phyloP scores from a whole-genome alignment of 1,140 invertebrate species.

The Cryptotermes secundus region DNA sequence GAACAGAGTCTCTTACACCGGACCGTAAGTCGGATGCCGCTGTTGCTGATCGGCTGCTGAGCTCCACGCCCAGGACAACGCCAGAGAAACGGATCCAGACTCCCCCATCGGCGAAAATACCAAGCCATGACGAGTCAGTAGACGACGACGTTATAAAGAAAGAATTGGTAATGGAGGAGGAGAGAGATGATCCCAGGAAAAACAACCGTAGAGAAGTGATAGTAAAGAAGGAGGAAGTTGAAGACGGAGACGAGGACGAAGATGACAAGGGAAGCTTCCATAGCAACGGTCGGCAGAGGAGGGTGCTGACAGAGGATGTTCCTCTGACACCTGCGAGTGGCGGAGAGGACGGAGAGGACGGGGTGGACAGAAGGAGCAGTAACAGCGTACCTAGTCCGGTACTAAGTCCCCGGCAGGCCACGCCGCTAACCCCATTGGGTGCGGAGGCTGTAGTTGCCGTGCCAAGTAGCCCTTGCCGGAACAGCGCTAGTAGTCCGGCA shows the following conservation, averaged over 20 bases:
- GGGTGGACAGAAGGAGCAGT: slow-evolving; percentile 42
- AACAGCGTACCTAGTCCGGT: slow-evolving; percentile 39
- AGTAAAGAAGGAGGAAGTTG: slow-evolving; percentile 48
- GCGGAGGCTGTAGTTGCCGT: slow-evolving; percentile 41
- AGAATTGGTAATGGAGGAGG: slow-evolving; percentile 52
- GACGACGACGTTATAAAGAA: slow-evolving; percentile 49
- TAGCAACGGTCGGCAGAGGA: slow-evolving; percentile 44
- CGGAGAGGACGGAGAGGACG: slow-evolving; percentile 43
- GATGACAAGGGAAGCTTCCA: slow-evolving; percentile 45
- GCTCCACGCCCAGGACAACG: slow-evolving; percentile 64
- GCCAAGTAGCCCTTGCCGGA: slow-evolving; percentile 58
- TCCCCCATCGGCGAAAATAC: slow-evolving; percentile 48
- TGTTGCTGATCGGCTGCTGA: slow-evolving; percentile 43
- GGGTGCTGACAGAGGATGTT: slow-evolving; percentile 24
- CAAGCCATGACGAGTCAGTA: slow-evolving; percentile 46
- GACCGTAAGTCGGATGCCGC: slow-evolving; percentile 65
- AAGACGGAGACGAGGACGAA: slow-evolving; percentile 48
- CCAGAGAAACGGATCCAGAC: slow-evolving; percentile 65
- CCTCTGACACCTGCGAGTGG: slow-evolving; percentile 16
- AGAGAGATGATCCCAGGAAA: slow-evolving; percentile 47
- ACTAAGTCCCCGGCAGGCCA: slow-evolving; percentile 53
- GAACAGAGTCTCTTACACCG: slow-evolving; percentile 73
- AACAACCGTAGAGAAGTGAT: slow-evolving; percentile 42
- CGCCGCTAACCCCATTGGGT: slow-evolving; percentile 47
- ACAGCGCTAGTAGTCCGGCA: slow-evolving; percentile 65